Conservation (phyloP, 1,140 invertebrate genomes). For the Gonioctena quinquepunctata region DNA sequence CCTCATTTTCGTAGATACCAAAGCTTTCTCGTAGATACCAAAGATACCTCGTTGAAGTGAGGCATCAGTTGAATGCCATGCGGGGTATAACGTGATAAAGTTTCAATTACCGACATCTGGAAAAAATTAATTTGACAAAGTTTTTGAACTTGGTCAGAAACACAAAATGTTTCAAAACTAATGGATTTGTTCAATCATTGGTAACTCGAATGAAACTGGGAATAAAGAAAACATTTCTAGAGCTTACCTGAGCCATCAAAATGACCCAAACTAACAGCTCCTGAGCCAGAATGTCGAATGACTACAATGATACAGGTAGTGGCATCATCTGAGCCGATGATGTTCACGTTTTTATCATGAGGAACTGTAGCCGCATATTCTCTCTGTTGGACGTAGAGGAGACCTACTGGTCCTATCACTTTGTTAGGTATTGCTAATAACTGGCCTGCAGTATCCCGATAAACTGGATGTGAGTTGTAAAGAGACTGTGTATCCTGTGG, state of each 20-base stretch:
- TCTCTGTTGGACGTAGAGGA: conserved; percentile 87
- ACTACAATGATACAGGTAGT: conserved; percentile 93
- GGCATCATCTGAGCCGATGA: conserved; percentile 90
- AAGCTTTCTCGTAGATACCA: too few species aligned
- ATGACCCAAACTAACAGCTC: conserved; percentile 86
- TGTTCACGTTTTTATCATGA: conserved; percentile 88
- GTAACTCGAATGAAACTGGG: too few species aligned
- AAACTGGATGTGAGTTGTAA: conserved; percentile 78
- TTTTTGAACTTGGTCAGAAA: too few species aligned
- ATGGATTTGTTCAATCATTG: too few species aligned
- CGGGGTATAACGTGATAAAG: too few species aligned
- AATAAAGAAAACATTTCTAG: neutral
- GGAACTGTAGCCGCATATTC: conserved; percentile 89
- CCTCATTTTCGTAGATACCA: too few species aligned
- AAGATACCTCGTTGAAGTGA: too few species aligned
- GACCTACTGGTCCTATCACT: conserved; percentile 79
- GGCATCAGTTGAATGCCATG: too few species aligned
- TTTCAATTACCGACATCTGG: too few species aligned
- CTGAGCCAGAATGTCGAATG: conserved; percentile 87
- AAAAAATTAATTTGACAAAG: too few species aligned
- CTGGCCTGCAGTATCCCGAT: conserved; percentile 80
- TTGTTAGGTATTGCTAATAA: conserved; percentile 75
- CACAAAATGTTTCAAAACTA: too few species aligned
- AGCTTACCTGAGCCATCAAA: conserved; percentile 77
- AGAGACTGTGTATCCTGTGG: conserved; percentile 79